Base-by-base conservation (phyloP, 2,888 invertebrate species). In the Nomada hirtipes region DNA sequence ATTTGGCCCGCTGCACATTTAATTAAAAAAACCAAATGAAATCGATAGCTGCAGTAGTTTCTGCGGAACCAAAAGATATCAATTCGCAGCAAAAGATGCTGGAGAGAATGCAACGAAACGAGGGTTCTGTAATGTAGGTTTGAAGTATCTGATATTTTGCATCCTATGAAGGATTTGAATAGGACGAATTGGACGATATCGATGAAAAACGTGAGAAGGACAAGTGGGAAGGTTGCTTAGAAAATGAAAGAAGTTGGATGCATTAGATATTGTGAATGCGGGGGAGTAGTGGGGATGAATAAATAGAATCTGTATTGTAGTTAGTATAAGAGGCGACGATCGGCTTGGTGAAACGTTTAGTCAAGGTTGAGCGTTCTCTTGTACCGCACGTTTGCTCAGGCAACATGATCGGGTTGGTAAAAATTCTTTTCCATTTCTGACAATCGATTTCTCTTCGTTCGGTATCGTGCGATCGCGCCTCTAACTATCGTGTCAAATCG, bases 321-420 rank as follows among this genome's bases (percentile, higher is more conserved):
- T 74, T 76, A 72, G 76, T 89, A 89, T 88, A 86, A 90, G 79
- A 89, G 89, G 86, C 78, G 73, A 74, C 87, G 82, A 83, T 86
- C 82, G 75, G 85, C 87, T 85, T 86, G 82, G 86, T 82, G 85
- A 90, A 90, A 85, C 85, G 88, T 89, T 90, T 88, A 92, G 92
- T 92, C 88, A 89, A 86, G 89, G 88, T 83, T 90, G 86, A 72
- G 72, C 86, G 76, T 65, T 84, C 82, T 84, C 69, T 64, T 50
- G 64, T 75, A 71, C 70, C 77, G 70, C 73, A 55, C 75, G 59
- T 65, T 81, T 79, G 60, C 42, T 65, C 80, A 64, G 61, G 36
- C 84, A 87, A 79, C 79, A 91, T 91, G 91, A 88, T 88, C 78
- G 84, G 91, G 91, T 91, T 84, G 7, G 91, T 90, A 86, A 74